Evolutionary conservation across 2,113 vertebrate species (phyloP).

Genomic region (Toxotes jaculatrix): DNA sequence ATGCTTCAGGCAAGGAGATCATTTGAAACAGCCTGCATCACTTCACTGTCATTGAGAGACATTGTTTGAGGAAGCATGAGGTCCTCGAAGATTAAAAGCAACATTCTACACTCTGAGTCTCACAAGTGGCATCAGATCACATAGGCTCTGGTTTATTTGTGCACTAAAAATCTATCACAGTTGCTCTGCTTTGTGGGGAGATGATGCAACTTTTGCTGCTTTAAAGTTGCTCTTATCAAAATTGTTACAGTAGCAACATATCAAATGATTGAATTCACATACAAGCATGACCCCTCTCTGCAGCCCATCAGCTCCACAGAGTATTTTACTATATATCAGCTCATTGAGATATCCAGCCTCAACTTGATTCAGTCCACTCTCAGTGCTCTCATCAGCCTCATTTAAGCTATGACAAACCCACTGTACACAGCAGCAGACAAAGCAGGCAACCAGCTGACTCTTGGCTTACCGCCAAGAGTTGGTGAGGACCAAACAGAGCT

Average conservation of each 20-base stretch:
- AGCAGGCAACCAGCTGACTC: too few relatives aligned
- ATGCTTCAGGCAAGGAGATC: slow-evolving; percentile 20
- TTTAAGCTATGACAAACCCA: too few relatives aligned
- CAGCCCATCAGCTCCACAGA: too few relatives aligned
- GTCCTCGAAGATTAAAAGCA: slow-evolving; percentile 17
- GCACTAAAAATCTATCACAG: neutral
- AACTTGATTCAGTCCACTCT: too few relatives aligned
- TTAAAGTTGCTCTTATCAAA: neutral
- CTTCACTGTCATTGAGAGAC: neutral
- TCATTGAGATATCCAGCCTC: too few relatives aligned
- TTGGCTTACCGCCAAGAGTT: too few relatives aligned
- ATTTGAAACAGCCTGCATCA: slow-evolving; percentile 2
- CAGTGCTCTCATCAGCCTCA: too few relatives aligned
- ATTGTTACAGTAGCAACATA: neutral
- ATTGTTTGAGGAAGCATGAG: slow-evolving; percentile 14
- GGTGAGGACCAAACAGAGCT: too few relatives aligned
- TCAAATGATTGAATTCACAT: neutral
- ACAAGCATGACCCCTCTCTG: neutral
- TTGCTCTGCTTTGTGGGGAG: neutral
- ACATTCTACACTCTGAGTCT: neutral
- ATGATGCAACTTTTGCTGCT: too few relatives aligned
- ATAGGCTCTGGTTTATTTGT: neutral
- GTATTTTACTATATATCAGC: too few relatives aligned
- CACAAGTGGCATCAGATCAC: neutral
- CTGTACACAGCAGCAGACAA: too few relatives aligned